Evolutionary conservation across 2,797 vertebrate species (phyloP).

Genomic region (Siniperca undulata): DNA sequence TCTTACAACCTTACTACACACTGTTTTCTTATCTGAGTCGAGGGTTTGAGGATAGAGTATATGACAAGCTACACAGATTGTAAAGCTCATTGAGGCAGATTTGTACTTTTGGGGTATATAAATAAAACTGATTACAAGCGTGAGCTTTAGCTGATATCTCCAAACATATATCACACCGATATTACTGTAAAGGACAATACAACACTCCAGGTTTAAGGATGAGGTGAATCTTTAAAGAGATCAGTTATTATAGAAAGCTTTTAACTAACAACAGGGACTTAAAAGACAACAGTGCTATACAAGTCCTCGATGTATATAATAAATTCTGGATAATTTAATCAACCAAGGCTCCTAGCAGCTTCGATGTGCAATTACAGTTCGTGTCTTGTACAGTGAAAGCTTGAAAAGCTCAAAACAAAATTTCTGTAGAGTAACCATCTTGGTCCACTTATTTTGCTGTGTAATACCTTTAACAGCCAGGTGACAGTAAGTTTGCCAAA

Average conservation of each 20-base stretch:
- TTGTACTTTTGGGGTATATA: neutral
- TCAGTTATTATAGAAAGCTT: neutral
- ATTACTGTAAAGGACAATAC: too few species aligned
- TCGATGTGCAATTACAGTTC: neutral
- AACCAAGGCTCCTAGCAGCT: neutral
- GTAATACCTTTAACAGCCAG: neutral
- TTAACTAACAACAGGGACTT: neutral
- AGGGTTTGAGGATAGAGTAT: neutral
- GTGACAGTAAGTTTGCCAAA: neutral
- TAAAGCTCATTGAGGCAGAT: neutral
- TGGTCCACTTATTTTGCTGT: neutral
- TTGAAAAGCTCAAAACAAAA: neutral
- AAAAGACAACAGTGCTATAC: neutral
- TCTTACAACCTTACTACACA: too few species aligned
- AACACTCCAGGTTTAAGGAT: neutral
- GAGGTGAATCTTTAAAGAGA: neutral
- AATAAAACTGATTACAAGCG: neutral
- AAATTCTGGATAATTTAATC: too few species aligned
- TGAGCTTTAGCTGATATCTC: neutral
- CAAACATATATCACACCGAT: neutral
- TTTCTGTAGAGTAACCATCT: neutral
- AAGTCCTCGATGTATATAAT: neutral
- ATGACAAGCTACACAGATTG: neutral
- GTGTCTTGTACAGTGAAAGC: neutral
- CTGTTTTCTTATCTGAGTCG: neutral